These are phyloP conservation scores for Hiodon tergisus DNA, from an alignment of 2,113 vertebrate species.

Conservation along the genomic window DNA sequence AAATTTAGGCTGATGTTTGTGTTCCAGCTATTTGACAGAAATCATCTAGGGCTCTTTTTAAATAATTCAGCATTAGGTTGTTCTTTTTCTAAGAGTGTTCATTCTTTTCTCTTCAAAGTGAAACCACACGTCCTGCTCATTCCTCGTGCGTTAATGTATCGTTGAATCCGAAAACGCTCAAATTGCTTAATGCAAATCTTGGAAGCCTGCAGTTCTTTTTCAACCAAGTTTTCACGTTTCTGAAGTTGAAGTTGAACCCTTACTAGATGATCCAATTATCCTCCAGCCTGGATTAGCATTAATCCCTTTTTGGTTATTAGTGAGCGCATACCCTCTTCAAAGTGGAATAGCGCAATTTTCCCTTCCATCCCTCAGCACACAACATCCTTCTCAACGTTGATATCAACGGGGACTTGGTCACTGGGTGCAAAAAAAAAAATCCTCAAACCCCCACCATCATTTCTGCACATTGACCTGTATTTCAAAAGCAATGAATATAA, in stretches of 20 bases:
- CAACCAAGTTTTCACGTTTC: slow-evolving; percentile 34
- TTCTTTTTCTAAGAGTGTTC: neutral
- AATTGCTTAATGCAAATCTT: slow-evolving; percentile 31
- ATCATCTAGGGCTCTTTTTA: no score
- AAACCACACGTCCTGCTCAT: neutral
- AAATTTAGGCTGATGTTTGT: neutral
- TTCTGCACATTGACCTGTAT: neutral
- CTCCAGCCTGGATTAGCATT: slow-evolving; percentile 52
- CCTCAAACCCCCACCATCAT: neutral
- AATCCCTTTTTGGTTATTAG: slow-evolving; percentile 56
- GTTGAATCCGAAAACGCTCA: neutral
- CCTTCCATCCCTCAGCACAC: slow-evolving; percentile 20
- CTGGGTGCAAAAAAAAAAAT: slow-evolving; percentile 2
- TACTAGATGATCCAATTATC: slow-evolving; percentile 58
- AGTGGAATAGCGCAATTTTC: slow-evolving; percentile 30
- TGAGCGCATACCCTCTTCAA: slow-evolving; percentile 36
- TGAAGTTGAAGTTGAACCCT: slow-evolving; percentile 37
- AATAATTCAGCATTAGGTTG: neutral
- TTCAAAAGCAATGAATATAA: slow-evolving; percentile 25
- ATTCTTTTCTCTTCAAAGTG: neutral
- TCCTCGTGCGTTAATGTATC: neutral
- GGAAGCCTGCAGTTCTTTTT: slow-evolving; percentile 36
- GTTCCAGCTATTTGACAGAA: no score
- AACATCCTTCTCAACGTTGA: slow-evolving; percentile 15
- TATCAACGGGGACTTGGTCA: slow-evolving; percentile 16